Evolutionary conservation across 2,113 vertebrate genomes (phyloP), one percentile per base, ranked within the genome.

Genomic region (Corythoichthys haematopterus): DNA sequence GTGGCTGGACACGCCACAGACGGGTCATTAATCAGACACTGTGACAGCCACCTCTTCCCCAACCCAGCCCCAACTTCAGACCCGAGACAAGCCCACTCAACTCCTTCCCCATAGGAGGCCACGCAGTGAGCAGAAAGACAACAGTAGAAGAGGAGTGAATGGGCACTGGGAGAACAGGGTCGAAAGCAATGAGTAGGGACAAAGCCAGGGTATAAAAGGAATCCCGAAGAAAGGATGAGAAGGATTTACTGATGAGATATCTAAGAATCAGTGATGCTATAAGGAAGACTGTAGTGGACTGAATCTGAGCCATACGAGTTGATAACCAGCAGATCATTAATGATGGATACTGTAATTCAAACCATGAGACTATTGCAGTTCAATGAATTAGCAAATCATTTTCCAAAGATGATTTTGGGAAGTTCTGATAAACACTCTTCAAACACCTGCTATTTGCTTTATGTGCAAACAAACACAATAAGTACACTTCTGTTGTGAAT

Each of bases 21-120:
- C 93, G 93, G 95, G 95, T 97, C 96, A 99, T 99, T 99, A 98
- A 98, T 98, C 97, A 99, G 95, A 93, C 87, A 73, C 82, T 8
- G 92, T 98, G 97, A 98, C 95, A 98, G 94, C 95, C 94, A 94
- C 93, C 94, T 91, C 76, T 82, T 84, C 91, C 92, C 72, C 48
- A 74, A 85, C 84, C 83, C 88, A 70, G 84, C 79, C 79, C 68
- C 36, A 63, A 75, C 91, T 81, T 89, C 90, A 68, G 64, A 81
- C 80, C 74, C 80, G 67, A 85, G 88, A 91, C 75, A 91, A 90
- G 88, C 86, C 90, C 77, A 88, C 84, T 90, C 85, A 87, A 85
- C 80, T 88, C 82, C 81, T 72, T 79, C 86, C 82, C 70, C 91
- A 85, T 74, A 88, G 81, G 85, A 80, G 80, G 81, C 84, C 79